Evolutionary conservation across 2,113 vertebrate species (phyloP), one percentile per base, ranked within the genome.

Genomic region (Gallinago jamesoni): DNA sequence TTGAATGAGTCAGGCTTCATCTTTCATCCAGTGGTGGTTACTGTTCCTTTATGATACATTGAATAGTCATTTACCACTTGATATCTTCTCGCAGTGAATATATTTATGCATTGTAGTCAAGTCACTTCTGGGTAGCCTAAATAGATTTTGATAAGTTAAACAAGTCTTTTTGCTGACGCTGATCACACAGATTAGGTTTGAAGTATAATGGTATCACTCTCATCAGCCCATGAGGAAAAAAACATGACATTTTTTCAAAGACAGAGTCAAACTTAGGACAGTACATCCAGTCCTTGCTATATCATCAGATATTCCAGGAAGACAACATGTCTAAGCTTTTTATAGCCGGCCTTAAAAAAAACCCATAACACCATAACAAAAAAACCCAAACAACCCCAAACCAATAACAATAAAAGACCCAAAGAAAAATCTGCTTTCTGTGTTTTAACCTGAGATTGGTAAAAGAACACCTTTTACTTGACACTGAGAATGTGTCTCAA

Each of bases 101-200:
- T 64, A 87, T 92, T 94, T 94, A 52, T 69, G 60, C 27, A 60
- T 86, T 93, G 69, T 89, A 15, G 12, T 81, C 7, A 45, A 92
- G 76, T 78, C 62, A 92, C 88, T 93, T 81, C 92, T 93, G 96
- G 57, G 79, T 68, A 80, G 66, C 83, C 86, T 96, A 94, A 95
- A 84, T 35, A 79, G 93, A 93, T 95, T 93, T 81, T 87, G 90
- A 37, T 75, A 92, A 90, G 73, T 81, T 94, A 93, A 94, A 92
- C 59, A 89, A 94, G 39, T 86, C 72, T 96, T 95, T 92, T 57
- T 96, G 94, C 90, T 96, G 96, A 90, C 0, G 6, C 69, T 87
- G 80, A 89, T 74, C 8, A 5, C 70, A 47, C 66, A 93, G 92
- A 93, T 97, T 87, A 45, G 53, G 86, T 93, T 84, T 90, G 43